Base-by-base conservation (phyloP, 1,140 invertebrate species). In the Apolygus lucorum region DNA sequence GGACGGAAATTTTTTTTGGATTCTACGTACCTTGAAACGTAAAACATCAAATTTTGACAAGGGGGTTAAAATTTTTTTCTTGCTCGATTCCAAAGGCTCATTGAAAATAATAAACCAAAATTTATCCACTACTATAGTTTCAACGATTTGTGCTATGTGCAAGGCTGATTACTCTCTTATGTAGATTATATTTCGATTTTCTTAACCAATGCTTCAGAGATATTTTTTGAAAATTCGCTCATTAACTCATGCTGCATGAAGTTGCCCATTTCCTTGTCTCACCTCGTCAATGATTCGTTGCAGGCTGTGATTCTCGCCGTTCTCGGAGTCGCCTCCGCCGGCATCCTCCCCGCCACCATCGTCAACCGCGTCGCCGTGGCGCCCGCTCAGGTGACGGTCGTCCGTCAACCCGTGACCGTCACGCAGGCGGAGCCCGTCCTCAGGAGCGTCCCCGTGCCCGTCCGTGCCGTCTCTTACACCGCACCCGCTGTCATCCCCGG, bases 341-440 rank as follows among this genome's bases (percentile, higher is more conserved):
- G 73, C 26, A 52, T 76, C 13, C 52, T 70, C 26, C 72, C 75
- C 14, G 75, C 72, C 24, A 73, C 75, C 11, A 73, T 76, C 11
- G 72, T 77, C 25, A 73, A 76, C 59, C 76, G 74, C 65, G 76
- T 78, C 2, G 59, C 73, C 13, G 70, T 75, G 2, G 72, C 72
- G 17, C 71, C 77, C 2, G 68, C 76, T n/a, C 72, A 77, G 63
- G 73, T 76, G 17, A 76, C 72, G 1, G 72, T 76, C 11, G 74
- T 78, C 72, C 74, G 68, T 49, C 77, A 77, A 67, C 75, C 75
- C 4, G 71, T 74, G 64, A 72, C 75, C 27, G 71, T 77, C 2
- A 67, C 73, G 0, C 73, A 78, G 54, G 70, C 74, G 29, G 76
- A 76, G 21, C 71, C 71, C 42, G 72, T 71, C 22, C 74, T 73